A percentile compares a stretch with the other conserved stretches of the same genome.
Conservation (phyloP, 2,797 vertebrate genomes). For the Sternarchorhynchus goeldii region DNA sequence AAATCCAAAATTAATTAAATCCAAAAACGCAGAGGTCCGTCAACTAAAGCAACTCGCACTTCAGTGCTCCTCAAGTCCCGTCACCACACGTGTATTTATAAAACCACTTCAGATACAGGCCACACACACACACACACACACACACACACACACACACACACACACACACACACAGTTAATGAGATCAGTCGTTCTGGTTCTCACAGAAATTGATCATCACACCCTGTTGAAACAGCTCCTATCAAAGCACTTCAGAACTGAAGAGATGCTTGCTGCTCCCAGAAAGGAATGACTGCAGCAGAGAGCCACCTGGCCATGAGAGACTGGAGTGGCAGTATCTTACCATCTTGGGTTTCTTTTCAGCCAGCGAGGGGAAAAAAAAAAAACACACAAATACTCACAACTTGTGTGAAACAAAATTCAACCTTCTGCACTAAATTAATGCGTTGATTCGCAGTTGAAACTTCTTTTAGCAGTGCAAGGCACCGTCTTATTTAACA, state of each 20-base stretch:
- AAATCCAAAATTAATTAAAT: background rate
- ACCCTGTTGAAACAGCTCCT: constrained; percentile 15
- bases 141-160: background rate
- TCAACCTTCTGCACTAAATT: too few relatives aligned
- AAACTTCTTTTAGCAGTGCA: too few relatives aligned
- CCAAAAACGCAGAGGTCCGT: background rate
- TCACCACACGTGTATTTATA: background rate
- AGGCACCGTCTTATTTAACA: too few relatives aligned
- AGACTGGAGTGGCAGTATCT: background rate
- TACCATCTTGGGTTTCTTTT: too few relatives aligned
- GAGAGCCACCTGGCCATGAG: background rate
- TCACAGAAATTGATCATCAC: background rate
- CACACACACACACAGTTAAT: constrained; percentile 4
- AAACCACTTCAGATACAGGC: background rate
- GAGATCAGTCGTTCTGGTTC: constrained; percentile 10
- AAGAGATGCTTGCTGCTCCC: background rate
- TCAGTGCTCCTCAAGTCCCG: background rate
- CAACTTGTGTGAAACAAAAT: too few relatives aligned
- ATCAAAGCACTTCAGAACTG: constrained; percentile 1
- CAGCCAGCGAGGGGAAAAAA: too few relatives aligned
- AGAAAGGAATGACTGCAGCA: background rate
- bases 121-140: background rate
- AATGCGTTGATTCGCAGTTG: too few relatives aligned
- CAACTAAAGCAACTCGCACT: constrained; percentile 4
- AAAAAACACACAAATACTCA: too few relatives aligned